A percentile compares a stretch with the other conserved stretches of the same genome.
phyloP scores from a whole-genome alignment of 2,113 vertebrate genomes.

The Spheniscus mendiculus region DNA sequence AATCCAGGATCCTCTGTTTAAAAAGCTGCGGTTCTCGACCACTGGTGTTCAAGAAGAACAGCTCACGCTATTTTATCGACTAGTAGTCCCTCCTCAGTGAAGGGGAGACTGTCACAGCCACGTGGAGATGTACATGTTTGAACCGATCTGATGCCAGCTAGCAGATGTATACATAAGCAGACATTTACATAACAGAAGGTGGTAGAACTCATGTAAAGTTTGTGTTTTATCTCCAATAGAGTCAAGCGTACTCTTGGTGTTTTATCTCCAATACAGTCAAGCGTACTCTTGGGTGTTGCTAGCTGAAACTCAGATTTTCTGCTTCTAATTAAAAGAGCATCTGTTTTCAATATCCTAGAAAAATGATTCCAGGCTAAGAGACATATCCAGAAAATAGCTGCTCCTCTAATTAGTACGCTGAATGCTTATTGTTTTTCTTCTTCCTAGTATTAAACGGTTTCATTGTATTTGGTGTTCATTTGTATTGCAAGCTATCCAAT shows the following conservation, averaged over 20 bases:
- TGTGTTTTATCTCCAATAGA: background rate
- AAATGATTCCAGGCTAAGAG: background rate
- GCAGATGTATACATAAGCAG: background rate
- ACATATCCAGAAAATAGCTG: slow-evolving; percentile 14
- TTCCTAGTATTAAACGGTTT: background rate
- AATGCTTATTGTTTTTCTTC: background rate
- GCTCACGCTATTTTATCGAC: background rate
- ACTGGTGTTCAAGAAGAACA: background rate
- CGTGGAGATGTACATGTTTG: background rate
- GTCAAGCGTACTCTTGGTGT: background rate
- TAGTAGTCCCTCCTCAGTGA: background rate
- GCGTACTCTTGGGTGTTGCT: background rate
- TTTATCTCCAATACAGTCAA: background rate
- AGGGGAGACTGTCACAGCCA: background rate
- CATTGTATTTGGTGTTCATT: background rate
- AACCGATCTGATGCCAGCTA: background rate
- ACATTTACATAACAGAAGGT: slow-evolving; percentile 43
- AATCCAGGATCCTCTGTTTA: background rate
- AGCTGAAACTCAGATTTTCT: slow-evolving; percentile 28
- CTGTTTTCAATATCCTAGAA: slow-evolving; percentile 41
- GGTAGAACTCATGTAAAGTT: background rate
- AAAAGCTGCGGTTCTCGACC: background rate
- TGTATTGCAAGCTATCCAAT: background rate
- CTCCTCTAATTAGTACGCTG: background rate
- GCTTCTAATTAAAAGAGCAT: slow-evolving; percentile 63